Evolutionary conservation across 2,797 vertebrate species (phyloP), one percentile per base, ranked within the genome.

Genomic region (Emydoidea blandingii): DNA sequence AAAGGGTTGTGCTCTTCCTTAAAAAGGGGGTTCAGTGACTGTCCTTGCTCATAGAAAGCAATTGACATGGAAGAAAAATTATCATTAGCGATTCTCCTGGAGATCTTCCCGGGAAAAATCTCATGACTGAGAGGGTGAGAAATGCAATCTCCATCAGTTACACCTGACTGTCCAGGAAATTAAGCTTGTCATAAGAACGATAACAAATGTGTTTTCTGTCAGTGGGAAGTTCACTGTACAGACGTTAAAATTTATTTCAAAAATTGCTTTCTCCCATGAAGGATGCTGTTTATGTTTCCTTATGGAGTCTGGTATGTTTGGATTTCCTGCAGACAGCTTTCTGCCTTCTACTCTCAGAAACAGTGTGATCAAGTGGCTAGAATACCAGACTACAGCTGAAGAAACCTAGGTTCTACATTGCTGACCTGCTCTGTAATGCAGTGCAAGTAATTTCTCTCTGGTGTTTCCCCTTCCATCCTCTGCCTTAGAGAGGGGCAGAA

Each of bases 201-300:
- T 59, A 95, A 95, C 72, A 94, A 95, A 93, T 87, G 80, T 31
- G 53, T 90, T 93, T 96, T 79, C 82, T 94, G 81, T 84, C 79
- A 82, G 25, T 81, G 57, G 9, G 68, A 90, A 65, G n/a, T 78
- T 91, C 83, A 10, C 31, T 94, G 79, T 56, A 83, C 52, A 19
- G 34, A 80, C 2, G 49, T 52, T 83, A 41, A 53, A 81, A 15
- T 29, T 53, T 41, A 6, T 47, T 91, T 79, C 50, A 74, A 78
- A 16, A 50, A 47, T n/a, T 89, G 41, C 15, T 49, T 85, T 89
- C 79, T 37, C 8, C 74, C 25, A 52, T 6, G 18, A 8, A 93
- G 81, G 27, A 11, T 12, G 41, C 41, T 83, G 84, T 19, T n/a
- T 57, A 62, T 21, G 27, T 4, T 50, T 56, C 4, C 57, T 8